Conservation (phyloP, 2,113 vertebrate species). For the Callaeas wilsoni region DNA sequence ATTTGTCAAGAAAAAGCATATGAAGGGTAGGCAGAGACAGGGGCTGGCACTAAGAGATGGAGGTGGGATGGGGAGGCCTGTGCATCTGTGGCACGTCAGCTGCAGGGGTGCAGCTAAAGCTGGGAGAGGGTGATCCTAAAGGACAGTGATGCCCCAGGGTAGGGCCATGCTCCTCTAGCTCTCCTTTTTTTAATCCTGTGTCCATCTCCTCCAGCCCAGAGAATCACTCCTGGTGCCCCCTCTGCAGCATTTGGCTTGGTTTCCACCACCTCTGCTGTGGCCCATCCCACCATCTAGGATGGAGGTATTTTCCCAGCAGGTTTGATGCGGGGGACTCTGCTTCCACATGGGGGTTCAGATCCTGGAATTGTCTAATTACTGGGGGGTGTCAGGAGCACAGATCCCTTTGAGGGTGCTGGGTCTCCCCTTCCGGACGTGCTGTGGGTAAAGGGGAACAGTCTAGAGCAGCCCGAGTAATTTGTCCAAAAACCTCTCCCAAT, state of each 20-base stretch:
- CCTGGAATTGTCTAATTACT: background rate
- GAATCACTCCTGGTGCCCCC: background rate
- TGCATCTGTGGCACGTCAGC: background rate
- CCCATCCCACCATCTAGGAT: background rate
- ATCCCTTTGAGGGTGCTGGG: background rate
- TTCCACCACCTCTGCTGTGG: background rate
- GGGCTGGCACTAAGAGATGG: background rate
- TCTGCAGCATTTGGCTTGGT: background rate
- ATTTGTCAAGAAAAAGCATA: background rate
- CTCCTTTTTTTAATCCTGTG: background rate
- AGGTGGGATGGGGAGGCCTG: background rate
- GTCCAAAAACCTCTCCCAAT: background rate
- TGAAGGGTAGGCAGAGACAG: background rate
- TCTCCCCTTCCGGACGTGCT: background rate
- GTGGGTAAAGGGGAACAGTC: background rate
- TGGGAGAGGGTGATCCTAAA: background rate
- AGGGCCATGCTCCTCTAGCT: background rate
- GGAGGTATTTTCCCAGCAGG: background rate
- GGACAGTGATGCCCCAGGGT: accelerated
- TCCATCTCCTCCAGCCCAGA: background rate
- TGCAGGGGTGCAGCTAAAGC: background rate
- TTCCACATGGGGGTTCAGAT: background rate
- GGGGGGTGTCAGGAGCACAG: background rate
- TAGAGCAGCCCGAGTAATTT: background rate
- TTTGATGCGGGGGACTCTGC: background rate